These are phyloP conservation scores for Diarsia rubi DNA, from an alignment of 2,888 invertebrate genomes.

Conservation along the genomic window DNA sequence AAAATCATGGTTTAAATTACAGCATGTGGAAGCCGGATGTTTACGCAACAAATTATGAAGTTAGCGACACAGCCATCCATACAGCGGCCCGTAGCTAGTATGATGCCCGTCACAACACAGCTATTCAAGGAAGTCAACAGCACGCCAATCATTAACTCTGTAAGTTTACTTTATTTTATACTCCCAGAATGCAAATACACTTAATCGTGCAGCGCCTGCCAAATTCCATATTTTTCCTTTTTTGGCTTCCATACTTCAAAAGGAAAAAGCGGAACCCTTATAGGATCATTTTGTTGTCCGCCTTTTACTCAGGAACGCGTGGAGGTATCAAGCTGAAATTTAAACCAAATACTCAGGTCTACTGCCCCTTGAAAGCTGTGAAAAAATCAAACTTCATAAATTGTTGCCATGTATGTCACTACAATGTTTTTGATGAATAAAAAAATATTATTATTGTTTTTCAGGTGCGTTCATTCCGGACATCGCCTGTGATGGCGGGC, in stretches of 20 bases:
- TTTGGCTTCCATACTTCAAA: no score
- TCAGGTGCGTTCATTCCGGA: constrained; percentile 86
- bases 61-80: constrained; percentile 77
- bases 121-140: constrained; percentile 71
- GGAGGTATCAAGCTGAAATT: no score
- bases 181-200: background rate
- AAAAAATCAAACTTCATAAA: no score
- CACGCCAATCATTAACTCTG: constrained; percentile 81
- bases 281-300: no score
- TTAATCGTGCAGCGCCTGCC: no score
- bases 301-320: no score
- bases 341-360: no score
- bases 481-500: constrained; percentile 75
- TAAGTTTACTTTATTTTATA: constrained; percentile 65
- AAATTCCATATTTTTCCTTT: no score
- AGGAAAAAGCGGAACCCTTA: no score
- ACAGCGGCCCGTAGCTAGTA: constrained; percentile 69
- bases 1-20: constrained; percentile 57
- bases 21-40: constrained; percentile 78
- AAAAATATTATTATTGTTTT: constrained; percentile 26
- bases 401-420: no score
- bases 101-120: constrained; percentile 70
- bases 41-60: constrained; percentile 79
- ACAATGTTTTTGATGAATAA: no score
- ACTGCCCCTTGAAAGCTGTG: no score